Conservation (phyloP, 2,797 vertebrate genomes). For the Halcyon smyrnensis region DNA sequence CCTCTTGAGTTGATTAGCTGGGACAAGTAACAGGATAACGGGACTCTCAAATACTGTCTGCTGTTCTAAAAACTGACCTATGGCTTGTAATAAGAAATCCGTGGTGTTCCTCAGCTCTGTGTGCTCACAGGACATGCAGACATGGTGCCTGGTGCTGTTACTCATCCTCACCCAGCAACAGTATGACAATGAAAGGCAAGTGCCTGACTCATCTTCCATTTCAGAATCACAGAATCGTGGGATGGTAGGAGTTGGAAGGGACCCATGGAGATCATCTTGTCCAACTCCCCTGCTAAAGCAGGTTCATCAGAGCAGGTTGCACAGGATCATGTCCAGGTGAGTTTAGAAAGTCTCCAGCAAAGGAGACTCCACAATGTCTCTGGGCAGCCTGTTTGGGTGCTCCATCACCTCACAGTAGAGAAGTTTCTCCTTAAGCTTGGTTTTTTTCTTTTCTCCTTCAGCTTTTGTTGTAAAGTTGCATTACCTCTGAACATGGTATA, state of each 20-base stretch:
- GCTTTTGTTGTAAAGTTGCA: background rate
- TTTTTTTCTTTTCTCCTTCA: background rate
- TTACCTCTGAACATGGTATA: background rate
- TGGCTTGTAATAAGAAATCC: background rate
- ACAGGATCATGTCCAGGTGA: background rate
- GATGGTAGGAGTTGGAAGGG: background rate
- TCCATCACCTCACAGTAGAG: background rate
- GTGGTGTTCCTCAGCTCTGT: rapidly evolving
- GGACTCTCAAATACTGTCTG: background rate
- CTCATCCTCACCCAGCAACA: background rate
- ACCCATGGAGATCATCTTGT: background rate
- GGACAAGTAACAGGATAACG: background rate
- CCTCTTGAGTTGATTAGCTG: background rate
- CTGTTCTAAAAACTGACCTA: background rate
- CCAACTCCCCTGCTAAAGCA: background rate
- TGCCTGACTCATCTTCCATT: background rate
- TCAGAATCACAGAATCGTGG: background rate
- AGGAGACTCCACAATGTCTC: background rate
- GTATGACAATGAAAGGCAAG: background rate
- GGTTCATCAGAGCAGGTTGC: background rate
- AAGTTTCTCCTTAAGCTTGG: background rate
- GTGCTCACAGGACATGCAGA: background rate
- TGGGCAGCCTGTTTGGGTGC: background rate
- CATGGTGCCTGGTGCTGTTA: background rate
- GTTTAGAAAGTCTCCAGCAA: background rate